A percentile compares a stretch with the other conserved stretches of the same genome.
These are phyloP conservation scores for Dromas ardeola DNA, from an alignment of 2,113 vertebrate genomes.

Conservation along the genomic window DNA sequence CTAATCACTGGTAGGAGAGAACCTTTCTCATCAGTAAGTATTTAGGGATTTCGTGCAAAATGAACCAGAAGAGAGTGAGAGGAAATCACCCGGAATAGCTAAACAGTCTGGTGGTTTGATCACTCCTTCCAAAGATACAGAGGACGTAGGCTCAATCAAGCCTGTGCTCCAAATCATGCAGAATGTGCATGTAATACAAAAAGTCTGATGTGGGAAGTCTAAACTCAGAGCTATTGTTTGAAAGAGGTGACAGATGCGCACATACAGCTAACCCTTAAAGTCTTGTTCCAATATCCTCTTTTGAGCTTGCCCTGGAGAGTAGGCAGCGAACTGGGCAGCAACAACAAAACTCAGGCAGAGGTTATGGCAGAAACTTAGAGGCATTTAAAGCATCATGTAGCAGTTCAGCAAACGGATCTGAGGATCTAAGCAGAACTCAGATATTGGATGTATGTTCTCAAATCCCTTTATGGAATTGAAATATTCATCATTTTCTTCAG, in stretches of 20 bases:
- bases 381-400: not conserved
- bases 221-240: not conserved
- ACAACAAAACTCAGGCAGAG: not conserved
- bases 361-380: not conserved
- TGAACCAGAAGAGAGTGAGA: not conserved
- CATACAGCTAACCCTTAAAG: not conserved
- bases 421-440: not conserved
- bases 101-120: conserved; percentile 25
- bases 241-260: not conserved
- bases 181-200: not conserved
- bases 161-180: not conserved
- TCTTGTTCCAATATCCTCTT: not conserved
- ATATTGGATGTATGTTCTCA: not conserved
- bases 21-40: not conserved
- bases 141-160: not conserved
- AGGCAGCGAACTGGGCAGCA: not conserved
- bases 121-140: not conserved
- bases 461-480: not conserved
- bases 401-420: not conserved
- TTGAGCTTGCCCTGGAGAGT: not conserved
- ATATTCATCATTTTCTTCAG: not conserved
- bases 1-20: not conserved
- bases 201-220: not conserved
- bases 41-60: not conserved
- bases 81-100: not conserved